Percentiles rank a stretch among this genome's conserved stretches.
These are phyloP conservation scores for Dermochelys coriacea DNA, from an alignment of 2,797 vertebrate genomes.

Conservation along the genomic window DNA sequence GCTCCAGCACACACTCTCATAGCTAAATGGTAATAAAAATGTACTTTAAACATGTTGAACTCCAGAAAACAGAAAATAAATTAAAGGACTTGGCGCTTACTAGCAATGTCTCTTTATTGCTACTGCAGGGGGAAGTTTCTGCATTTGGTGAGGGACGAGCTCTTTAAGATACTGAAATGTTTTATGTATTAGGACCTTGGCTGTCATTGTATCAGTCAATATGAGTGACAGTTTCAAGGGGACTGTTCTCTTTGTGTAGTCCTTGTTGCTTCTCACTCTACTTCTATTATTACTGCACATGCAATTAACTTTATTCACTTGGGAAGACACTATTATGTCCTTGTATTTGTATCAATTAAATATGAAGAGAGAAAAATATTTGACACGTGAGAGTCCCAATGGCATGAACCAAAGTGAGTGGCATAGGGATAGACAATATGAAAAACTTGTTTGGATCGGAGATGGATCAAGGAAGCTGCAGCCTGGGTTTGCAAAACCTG, in stretches of 20 bases:
- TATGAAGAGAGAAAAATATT: neutral
- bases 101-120: neutral
- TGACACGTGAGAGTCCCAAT: neutral
- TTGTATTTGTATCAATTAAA: neutral
- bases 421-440: neutral
- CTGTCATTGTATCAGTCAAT: neutral
- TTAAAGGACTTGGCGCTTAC: neutral
- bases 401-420: neutral
- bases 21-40: neutral
- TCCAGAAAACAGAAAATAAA: fast-evolving
- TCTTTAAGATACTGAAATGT: neutral
- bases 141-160: neutral
- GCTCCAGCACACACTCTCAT: neutral
- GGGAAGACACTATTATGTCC: neutral
- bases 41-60: neutral
- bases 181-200: neutral
- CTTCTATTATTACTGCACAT: neutral
- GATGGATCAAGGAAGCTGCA: neutral
- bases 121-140: neutral
- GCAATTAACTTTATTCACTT: neutral
- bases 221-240: neutral
- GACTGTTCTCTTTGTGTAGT: neutral
- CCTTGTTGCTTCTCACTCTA: neutral
- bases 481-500: neutral
- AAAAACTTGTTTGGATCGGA: neutral